Percentiles rank a stretch among this genome's conserved stretches.
These are phyloP conservation scores for Litocranius walleri DNA, from an alignment of 2,113 vertebrate species.

Conservation along the genomic window DNA sequence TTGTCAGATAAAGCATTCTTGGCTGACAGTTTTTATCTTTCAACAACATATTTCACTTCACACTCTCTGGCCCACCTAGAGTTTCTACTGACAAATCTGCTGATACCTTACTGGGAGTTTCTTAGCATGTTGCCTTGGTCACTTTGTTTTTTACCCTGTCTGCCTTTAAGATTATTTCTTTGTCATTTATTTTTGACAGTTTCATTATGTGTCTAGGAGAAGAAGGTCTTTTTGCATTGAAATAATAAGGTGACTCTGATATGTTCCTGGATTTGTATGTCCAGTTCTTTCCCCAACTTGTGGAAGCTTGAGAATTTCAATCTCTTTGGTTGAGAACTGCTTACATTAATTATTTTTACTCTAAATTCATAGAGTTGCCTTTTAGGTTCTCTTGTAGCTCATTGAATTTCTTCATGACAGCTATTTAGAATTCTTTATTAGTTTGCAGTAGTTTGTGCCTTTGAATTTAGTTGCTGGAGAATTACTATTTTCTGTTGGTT, in stretches of 20 bases:
- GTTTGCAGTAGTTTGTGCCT: not conserved
- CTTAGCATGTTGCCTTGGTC: not conserved
- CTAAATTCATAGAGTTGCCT: not conserved
- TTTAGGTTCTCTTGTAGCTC: not conserved
- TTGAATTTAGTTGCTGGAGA: not conserved
- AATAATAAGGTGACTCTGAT: not conserved
- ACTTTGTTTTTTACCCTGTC: not conserved
- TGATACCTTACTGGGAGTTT: not conserved
- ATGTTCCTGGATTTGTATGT: not conserved
- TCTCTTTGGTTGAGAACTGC: not conserved
- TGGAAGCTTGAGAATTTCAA: not conserved
- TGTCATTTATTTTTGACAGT: not conserved
- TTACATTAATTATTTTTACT: not conserved
- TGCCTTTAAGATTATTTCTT: not conserved
- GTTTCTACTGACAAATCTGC: not conserved
- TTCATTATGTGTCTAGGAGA: not conserved
- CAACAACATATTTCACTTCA: not conserved
- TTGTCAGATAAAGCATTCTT: not conserved
- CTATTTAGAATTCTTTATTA: not conserved
- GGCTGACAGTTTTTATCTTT: not conserved
- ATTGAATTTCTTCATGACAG: not conserved
- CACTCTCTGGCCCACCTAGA: not conserved
- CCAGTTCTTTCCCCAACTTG: not conserved
- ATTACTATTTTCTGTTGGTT: not conserved
- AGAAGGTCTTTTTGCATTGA: not conserved